phyloP scores from a whole-genome alignment of 2,113 vertebrate genomes.

The Callaeas wilsoni region DNA sequence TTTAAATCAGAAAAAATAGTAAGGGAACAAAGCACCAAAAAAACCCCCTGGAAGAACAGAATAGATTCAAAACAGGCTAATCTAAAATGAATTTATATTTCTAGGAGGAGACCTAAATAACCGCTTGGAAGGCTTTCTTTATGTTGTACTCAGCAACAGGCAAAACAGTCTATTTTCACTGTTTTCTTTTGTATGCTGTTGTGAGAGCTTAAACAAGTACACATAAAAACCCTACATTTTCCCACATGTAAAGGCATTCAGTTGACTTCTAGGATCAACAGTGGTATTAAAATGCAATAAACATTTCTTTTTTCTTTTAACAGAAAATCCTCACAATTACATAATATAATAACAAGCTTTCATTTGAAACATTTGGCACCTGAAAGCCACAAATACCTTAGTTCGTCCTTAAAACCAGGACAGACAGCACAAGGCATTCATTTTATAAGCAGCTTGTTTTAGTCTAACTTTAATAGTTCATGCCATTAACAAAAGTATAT shows the following conservation, averaged over 20 bases:
- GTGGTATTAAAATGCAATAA: not conserved
- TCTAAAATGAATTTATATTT: constrained; percentile 51
- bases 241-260: not conserved
- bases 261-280: not conserved
- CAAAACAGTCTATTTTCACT: constrained; percentile 56
- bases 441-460: not conserved
- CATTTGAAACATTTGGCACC: not conserved
- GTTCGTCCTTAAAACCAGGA: not conserved
- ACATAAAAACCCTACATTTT: constrained; percentile 28
- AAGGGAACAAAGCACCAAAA: constrained; percentile 4
- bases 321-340: not conserved
- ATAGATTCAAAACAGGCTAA: not conserved
- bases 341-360: not conserved
- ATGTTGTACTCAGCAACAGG: constrained; percentile 30
- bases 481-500: not conserved
- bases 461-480: not conserved
- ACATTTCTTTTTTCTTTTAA: not conserved
- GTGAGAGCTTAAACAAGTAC: constrained; percentile 36
- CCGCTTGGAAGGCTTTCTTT: constrained; percentile 49
- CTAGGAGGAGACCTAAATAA: constrained; percentile 51
- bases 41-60: not conserved
- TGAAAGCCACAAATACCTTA: not conserved
- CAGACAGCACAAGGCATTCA: not conserved
- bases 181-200: constrained; percentile 13
- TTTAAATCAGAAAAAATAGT: not conserved